Percentiles rank a stretch among this genome's conserved stretches.
phyloP scores from a whole-genome alignment of 2,113 vertebrate genomes.

The Sporophila hypoxantha region DNA sequence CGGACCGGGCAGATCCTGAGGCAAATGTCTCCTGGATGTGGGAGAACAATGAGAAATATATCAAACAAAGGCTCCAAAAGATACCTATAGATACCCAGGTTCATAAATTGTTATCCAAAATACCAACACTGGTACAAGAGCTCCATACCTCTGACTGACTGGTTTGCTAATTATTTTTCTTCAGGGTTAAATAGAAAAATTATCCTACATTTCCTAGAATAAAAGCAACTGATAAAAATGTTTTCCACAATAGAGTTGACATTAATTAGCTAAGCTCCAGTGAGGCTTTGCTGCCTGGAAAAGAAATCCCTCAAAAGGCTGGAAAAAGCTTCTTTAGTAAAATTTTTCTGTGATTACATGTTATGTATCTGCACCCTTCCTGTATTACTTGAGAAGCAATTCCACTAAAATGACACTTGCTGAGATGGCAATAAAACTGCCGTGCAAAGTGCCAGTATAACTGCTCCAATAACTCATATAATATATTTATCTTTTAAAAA shows the following conservation, averaged over 20 bases:
- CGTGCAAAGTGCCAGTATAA: neutral
- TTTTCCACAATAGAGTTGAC: conserved; percentile 9
- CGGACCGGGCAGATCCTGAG: accelerated
- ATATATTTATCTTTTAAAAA: neutral
- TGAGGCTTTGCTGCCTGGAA: neutral
- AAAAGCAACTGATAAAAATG: conserved; percentile 15
- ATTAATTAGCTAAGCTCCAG: conserved; percentile 1
- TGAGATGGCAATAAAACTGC: neutral
- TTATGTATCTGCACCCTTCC: neutral
- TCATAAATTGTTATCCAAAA: neutral
- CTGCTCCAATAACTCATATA: neutral
- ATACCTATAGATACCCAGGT: neutral
- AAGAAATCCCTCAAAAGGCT: neutral
- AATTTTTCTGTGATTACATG: neutral
- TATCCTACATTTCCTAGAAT: neutral
- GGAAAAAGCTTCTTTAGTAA: neutral
- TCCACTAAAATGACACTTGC: neutral
- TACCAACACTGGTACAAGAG: neutral
- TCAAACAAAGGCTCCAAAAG: neutral
- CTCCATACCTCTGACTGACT: neutral
- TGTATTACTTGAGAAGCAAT: neutral
- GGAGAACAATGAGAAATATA: neutral
- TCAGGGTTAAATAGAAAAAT: neutral
- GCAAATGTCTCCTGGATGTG: neutral
- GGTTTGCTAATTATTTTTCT: neutral